A percentile compares a stretch with the other conserved stretches of the same genome.
These are phyloP conservation scores for Hyperoodon ampullatus DNA, from an alignment of 2,113 vertebrate species.

Conservation along the genomic window DNA sequence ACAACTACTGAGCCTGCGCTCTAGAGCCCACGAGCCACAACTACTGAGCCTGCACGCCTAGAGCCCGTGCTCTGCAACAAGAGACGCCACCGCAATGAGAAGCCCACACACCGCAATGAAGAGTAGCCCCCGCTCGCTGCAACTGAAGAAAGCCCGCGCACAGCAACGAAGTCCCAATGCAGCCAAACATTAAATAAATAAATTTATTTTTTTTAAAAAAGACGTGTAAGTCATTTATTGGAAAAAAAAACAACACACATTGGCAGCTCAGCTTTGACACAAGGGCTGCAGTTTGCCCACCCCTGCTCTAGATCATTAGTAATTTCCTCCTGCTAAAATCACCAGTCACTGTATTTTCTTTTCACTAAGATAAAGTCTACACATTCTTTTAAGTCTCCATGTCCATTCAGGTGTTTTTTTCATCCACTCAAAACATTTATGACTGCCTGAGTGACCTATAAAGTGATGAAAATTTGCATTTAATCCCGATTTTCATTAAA, in stretches of 20 bases:
- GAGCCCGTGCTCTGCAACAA: no score
- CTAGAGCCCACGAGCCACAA: no score
- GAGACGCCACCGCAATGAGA: no score
- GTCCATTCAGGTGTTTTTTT: not conserved
- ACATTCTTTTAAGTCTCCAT: not conserved
- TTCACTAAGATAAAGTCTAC: not conserved
- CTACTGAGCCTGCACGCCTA: no score
- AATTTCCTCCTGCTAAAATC: not conserved
- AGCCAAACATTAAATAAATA: no score
- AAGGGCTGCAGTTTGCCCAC: not conserved
- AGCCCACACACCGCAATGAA: accelerated
- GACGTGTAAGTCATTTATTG: no score
- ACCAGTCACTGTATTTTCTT: not conserved
- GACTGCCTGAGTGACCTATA: not conserved
- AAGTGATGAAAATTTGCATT: not conserved
- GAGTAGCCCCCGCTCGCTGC: no score
- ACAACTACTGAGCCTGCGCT: no score
- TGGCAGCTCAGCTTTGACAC: not conserved
- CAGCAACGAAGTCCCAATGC: no score
- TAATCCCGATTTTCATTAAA: not conserved
- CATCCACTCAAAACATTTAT: not conserved
- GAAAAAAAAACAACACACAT: no score
- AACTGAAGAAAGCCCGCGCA: no score
- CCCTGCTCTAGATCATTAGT: not conserved
- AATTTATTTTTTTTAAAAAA: no score